A percentile compares a stretch with the other conserved stretches of the same genome.
These are phyloP conservation scores for Bathynomus jamesi DNA, from an alignment of 1,140 invertebrate genomes.

Conservation along the genomic window DNA sequence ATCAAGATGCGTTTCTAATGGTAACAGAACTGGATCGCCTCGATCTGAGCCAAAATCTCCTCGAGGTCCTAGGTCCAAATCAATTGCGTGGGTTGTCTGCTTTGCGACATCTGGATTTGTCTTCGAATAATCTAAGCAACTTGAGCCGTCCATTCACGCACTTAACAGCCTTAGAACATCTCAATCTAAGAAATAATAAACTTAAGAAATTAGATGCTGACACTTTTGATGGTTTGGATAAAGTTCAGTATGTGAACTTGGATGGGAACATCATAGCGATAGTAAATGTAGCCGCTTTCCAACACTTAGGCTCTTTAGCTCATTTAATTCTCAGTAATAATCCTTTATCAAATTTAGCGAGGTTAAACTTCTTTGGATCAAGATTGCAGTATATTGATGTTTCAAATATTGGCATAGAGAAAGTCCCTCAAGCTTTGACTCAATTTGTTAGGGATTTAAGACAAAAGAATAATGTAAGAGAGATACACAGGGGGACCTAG, in stretches of 20 bases:
- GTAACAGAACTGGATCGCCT: slow-evolving; percentile 27
- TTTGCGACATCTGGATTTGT: slow-evolving; percentile 45
- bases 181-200: not conserved
- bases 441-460: slow-evolving; percentile 70
- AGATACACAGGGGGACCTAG: slow-evolving; percentile 73
- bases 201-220: not conserved
- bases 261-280: slow-evolving; percentile 64
- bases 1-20: not conserved
- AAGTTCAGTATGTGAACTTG: slow-evolving; percentile 58
- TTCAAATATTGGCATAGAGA: slow-evolving; percentile 64
- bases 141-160: slow-evolving; percentile 42
- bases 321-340: slow-evolving; percentile 55
- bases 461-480: slow-evolving; percentile 63
- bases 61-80: slow-evolving; percentile 52
- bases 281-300: slow-evolving; percentile 61
- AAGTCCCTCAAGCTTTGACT: slow-evolving; percentile 73
- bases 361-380: slow-evolving; percentile 53
- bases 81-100: slow-evolving; percentile 42
- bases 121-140: slow-evolving; percentile 43
- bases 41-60: slow-evolving; percentile 57
- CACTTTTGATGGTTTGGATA: not conserved
- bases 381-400: slow-evolving; percentile 70
- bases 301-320: slow-evolving; percentile 64
- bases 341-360: slow-evolving; percentile 39
- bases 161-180: slow-evolving; percentile 54